Conservation (phyloP, 2,888 invertebrate genomes). For the Andrena chrysosceles region DNA sequence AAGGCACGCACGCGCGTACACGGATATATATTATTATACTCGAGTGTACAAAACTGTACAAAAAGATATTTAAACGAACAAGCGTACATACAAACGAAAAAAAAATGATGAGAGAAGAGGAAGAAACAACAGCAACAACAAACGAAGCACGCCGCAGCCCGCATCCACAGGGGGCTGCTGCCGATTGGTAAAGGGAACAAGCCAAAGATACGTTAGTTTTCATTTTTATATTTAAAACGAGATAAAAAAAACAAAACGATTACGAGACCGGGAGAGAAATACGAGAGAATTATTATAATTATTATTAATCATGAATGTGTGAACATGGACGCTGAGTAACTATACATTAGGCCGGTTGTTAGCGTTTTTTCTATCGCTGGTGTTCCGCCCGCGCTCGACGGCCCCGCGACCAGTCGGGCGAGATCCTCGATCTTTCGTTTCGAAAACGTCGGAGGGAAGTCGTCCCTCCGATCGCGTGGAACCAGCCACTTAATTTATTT, state of each 20-base stretch:
- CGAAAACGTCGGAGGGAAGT: background rate
- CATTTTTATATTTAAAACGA: constrained; percentile 86
- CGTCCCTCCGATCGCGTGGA: background rate
- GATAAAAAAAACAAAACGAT: constrained; percentile 65
- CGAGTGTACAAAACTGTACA: constrained; percentile 82
- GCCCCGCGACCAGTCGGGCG: constrained; percentile 5
- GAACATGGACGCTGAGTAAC: constrained; percentile 70
- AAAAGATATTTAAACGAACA: constrained; percentile 74
- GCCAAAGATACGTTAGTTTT: constrained; percentile 93
- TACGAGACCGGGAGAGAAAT: constrained; percentile 40
- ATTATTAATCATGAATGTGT: constrained; percentile 71
- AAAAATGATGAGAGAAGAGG: constrained; percentile 65
- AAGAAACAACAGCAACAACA: constrained; percentile 78
- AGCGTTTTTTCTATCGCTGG: constrained; percentile 72
- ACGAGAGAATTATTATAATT: constrained; percentile 74
- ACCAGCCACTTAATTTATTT: background rate
- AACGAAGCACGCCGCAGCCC: constrained; percentile 80
- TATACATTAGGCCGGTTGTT: constrained; percentile 76
- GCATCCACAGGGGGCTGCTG: constrained; percentile 74
- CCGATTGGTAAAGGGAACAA: constrained; percentile 93
- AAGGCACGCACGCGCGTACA: constrained; percentile 73
- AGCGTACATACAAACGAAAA: constrained; percentile 77
- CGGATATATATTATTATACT: constrained; percentile 61
- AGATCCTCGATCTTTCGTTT: background rate
- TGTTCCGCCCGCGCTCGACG: constrained; percentile 26